Base-by-base conservation (phyloP, 2,888 invertebrate species). In the Drosophila heteroneura region DNA sequence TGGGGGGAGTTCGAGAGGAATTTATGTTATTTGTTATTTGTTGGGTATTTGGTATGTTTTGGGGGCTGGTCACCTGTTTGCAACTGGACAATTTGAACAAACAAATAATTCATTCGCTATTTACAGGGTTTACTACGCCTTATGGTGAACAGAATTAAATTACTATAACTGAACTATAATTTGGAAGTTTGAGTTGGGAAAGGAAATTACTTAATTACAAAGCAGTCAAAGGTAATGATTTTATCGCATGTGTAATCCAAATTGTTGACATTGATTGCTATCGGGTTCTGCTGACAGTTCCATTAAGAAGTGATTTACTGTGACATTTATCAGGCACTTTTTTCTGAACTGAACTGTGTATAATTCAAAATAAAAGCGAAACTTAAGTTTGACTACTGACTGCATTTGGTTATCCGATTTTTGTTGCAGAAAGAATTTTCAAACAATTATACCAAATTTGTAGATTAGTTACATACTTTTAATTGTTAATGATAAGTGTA, bases 1-100 rank as follows among this genome's bases (percentile, higher is more conserved):
- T 33, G 7, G n/a, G 53, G 32, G 14, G n/a, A 14, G 1, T 14
- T 53, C 5, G 0, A 5, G 6, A 52, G 28, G 35, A 16, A 44
- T 44, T 44, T 44, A 9, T 10, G 22, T 54, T 2, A 26, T 4
- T 37, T 28, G 22, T n/a, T 32, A n/a, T 32, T 30, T 12, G 33
- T 30, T n/a, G 53, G 10, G 5, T 14, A 12, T 30, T 53, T 30
- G 22, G 16, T 35, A 12, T 26, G 9, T 9, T 52, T 63, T 57
- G 60, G 63, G 74, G 66, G 57, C 76, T 66, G 52, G 65, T 70
- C 70, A 61, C 37, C 52, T 65, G 59, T 60, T 79, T 73, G 51
- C 53, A n/a, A 32, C n/a, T 22, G 47, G 9, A 39, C 52, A 58
- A 44, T 69, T 68, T 32, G 54, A 16, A 30, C 51, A 33, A n/a